Base-by-base conservation (phyloP, 2,888 invertebrate species). In the Diadegma fenestrale region DNA sequence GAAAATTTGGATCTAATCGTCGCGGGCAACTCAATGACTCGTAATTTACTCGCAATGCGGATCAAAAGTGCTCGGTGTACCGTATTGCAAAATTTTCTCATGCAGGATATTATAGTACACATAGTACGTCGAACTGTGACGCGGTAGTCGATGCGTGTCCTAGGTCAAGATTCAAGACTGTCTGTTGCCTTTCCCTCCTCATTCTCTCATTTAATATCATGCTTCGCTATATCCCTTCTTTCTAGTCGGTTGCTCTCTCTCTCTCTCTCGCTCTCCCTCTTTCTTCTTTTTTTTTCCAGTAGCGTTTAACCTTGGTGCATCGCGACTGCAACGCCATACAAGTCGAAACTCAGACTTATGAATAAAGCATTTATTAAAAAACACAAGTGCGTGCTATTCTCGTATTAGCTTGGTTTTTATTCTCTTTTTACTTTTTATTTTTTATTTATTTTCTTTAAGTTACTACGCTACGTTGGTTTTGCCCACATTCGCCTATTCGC, bases 141-240 rank as follows among this genome's bases (percentile, higher is more conserved):
- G 92, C 88, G 89, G 88, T 61, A 72, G 73, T 84, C 91, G 88
- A 89, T 91, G 92, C 92, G 92, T 92, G 91, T 91, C 93, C 93
- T 93, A 93, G 93, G 93, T 93, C 93, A 93, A 92, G 92, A 92
- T 90, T 92, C 92, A 91, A 89, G 89, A 89, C 90, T 91, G 90
- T 89, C 89, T 91, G n/a, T n/a, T n/a, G 83, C 84, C 78, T 78
- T 64, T 87, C 81, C 85, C 87, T 86, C 87, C 88, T 84, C 72
- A 77, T 71, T 78, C 80, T 64, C 72, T 85, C 66, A 22, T 58
- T 83, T 58, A 33, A 68, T 80, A 76, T 75, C 63, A 26, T 61
- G 66, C 78, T 82, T 48, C 71, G 58, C 68, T 75, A 78, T 79
- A 78, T 79, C 51, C 66, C 43, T 91, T 90, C 90, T 91, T 89